Evolutionary conservation across 2,797 vertebrate genomes (phyloP), one percentile per base, ranked within the genome.

Genomic region (Chelon labrosus): DNA sequence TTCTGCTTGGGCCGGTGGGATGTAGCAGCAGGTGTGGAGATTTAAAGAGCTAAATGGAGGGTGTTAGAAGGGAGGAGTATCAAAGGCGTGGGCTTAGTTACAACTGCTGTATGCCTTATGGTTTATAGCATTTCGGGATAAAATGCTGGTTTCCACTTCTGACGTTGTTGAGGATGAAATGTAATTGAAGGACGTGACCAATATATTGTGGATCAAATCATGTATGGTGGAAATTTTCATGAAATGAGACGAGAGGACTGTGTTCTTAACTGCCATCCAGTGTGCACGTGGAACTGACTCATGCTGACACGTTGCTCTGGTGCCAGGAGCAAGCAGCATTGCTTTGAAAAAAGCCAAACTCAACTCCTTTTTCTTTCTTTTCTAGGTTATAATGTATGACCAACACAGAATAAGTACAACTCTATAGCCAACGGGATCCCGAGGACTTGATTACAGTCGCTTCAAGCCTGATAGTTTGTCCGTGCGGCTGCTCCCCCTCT

Each of bases 391-490:
- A 94, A 97, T 96, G 96, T 95, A 96, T 85, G 93, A 96, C 93
- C 95, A 96, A 94, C 95, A 96, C 94, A 97, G 96, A 96, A 98
- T 96, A 98, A 95, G 95, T 94, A 95, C 95, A 82, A 95, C 94
- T 97, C 97, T 99, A 97, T 99, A 98, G 97, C 97, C 97, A 94
- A 94, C 93, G 95, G 94, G 94, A 93, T 94, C 89, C 86, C 85
- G 86, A 95, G 97, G 96, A 98, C 96, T 96, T 95, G 92, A 95
- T 97, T 97, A 96, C 96, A 96, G 97, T 97, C 95, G 94, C 96
- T 97, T 96, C 93, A 96, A 97, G 97, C 97, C 97, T 99, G 97
- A 92, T 96, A 97, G 96, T 97, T 97, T 96, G 94, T 94, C 94
- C 93, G 93, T 94, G 92, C 80, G 92, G 91, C 93, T 95, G 90